Base-by-base conservation (phyloP, 2,888 invertebrate genomes). In the Zeuzera pyrina region DNA sequence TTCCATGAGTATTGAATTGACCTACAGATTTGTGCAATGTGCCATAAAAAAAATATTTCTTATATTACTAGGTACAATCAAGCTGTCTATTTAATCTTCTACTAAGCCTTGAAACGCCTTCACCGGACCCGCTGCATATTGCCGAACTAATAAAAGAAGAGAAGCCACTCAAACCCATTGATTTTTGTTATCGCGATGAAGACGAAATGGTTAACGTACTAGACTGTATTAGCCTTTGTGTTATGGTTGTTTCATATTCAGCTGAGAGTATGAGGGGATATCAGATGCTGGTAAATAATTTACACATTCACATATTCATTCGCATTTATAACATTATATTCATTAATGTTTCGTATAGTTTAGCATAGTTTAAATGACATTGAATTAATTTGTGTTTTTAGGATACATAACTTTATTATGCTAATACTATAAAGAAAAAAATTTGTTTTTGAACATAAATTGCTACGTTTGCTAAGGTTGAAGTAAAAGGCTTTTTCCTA, bases 161-260 rank as follows among this genome's bases (percentile, higher is more conserved):
- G 11, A 94, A 94, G 49, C 95, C 95, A 0, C 77, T 97, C 10
- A 94, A 95, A 64, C 95, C 98, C 0, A 92, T 98, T 31, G 99
- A 99, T 78, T 98, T 99, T 72, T 99, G 99, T 69, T 99, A 99
- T 67, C 93, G 97, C 47, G 98, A 98, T 63, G 98, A 99, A 61
- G 93, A 96, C 31, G 98, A 98, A 68, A 95, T 96, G 86, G 97
- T 98, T 31, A 95, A 94, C 6, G 94, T 99, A 4, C 79, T 98
- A 39, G 98, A 99, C 65, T 97, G 97, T 50, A 95, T 99, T 59
- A 97, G 97, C n/a, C 88, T 98, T 33, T 98, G 98, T 65, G 97
- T 99, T 0, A 98, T 99, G 89, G 98, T 99, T 1, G 95, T 98
- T 3, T 97, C 98, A 0, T 99, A 98, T 70, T 93, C 98, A 0